Conservation (phyloP, 2,888 invertebrate genomes). For the Aleiodes leptofemur region DNA sequence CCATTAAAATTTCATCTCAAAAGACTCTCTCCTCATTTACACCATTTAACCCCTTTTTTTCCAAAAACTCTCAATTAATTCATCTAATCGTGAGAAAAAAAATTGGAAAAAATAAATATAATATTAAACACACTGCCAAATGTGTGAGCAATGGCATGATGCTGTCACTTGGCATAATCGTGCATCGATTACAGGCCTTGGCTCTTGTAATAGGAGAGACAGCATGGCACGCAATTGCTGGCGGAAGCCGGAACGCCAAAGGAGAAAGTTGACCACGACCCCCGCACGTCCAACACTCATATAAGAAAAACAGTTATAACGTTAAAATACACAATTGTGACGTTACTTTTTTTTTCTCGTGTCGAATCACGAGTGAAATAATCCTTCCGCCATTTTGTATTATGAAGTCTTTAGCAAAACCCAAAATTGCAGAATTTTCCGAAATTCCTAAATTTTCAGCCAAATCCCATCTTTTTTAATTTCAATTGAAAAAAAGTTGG, state of each 20-base stretch:
- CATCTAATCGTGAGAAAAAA: not conserved
- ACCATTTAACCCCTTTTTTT: too few species aligned
- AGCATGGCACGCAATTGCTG: constrained; percentile 44
- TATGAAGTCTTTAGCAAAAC: too few species aligned
- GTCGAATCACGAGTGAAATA: constrained; percentile 1
- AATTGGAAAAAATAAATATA: constrained; percentile 15
- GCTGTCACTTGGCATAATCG: constrained; percentile 47
- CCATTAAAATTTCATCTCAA: too few species aligned
- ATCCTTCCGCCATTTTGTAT: too few species aligned
- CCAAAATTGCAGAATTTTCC: too few species aligned
- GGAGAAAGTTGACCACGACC: constrained; percentile 72
- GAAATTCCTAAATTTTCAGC: too few species aligned
- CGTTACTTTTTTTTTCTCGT: constrained; percentile 5
- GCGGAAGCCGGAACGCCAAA: constrained; percentile 59
- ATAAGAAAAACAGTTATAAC: constrained; percentile 48
- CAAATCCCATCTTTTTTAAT: not conserved
- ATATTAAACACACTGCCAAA: constrained; percentile 49
- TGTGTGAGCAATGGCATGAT: constrained; percentile 57
- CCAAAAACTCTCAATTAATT: too few species aligned
- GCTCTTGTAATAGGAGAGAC: constrained; percentile 43
- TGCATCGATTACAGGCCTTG: constrained; percentile 41
- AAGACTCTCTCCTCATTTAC: too few species aligned
- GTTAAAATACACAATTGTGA: constrained; percentile 21
- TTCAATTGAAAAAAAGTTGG: too few species aligned
- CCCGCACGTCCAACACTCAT: constrained; percentile 57